Evolutionary conservation across 2,888 invertebrate species (phyloP), one percentile per base, ranked within the genome.

Genomic region (Ligdia adustata): DNA sequence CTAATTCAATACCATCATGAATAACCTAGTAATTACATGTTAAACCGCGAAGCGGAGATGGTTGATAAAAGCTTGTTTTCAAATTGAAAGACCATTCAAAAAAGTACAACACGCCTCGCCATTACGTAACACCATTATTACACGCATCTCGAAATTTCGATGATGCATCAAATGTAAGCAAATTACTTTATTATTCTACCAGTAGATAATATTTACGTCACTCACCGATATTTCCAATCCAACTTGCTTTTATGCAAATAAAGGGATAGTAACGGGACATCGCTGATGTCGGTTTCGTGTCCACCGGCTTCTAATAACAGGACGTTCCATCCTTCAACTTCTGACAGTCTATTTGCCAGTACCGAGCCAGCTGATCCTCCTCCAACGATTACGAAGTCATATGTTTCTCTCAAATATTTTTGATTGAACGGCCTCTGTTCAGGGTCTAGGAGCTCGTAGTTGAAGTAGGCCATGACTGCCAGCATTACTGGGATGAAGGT

Each of bases 201-300:
- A 16, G 1, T 29, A 22, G 2, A 14, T 9, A 20, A 28, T 9
- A 9, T 9, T 11, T 14, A 15, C 5, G 11, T 32, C 32, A 63
- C 75, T 73, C 72, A 95, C 94, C 94, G 92, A 82, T 96, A 97
- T 67, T 96, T 96, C 97, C 97, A 97, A 79, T 97, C 97, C 66
- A 97, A 76, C 89, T 95, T 95, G 75, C 97, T 97, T 68, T 96
- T 96, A 79, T 97, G 97, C 67, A 97, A 90, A 78, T 96, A 97
- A 31, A 97, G 77, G 27, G 97, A 97, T n/a, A 97, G 81, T 34
- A 96, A 91, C 0, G 97, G 97, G 2, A 97, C 96, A 73, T 97
- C 97, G 0, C 96, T 94, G 33, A 96, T 94, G 70, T 96, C 96
- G 0, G 95, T 96, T 75, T 97, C 97, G 59, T 96, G 95, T 0